Conservation (phyloP, 2,113 vertebrate genomes). For the Pelmatolapia mariae region DNA sequence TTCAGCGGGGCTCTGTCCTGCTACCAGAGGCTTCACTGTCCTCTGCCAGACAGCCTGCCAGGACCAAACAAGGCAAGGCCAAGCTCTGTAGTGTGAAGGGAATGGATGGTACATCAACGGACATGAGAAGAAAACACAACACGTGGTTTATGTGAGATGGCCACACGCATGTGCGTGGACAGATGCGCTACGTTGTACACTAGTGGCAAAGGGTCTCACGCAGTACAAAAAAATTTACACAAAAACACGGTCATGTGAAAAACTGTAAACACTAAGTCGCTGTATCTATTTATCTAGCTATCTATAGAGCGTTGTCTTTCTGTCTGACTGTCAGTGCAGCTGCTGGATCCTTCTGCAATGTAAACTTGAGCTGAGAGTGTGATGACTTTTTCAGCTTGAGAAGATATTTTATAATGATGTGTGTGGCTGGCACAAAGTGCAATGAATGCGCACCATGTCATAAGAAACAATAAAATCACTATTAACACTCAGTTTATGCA, state of each 20-base stretch:
- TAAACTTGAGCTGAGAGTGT: conserved; percentile 52
- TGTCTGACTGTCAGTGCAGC: conserved; percentile 22
- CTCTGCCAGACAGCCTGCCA: conserved; percentile 51
- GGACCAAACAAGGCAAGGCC: conserved; percentile 74
- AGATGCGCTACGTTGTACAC: not conserved
- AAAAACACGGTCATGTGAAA: not conserved
- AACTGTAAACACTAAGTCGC: not conserved
- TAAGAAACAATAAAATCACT: not conserved
- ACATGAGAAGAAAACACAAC: conserved; percentile 9
- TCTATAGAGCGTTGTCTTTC: conserved; percentile 3
- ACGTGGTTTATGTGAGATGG: not conserved
- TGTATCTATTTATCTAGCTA: not conserved
- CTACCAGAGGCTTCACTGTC: conserved; percentile 41
- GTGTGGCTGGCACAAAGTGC: not conserved
- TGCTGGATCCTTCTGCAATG: conserved; percentile 49
- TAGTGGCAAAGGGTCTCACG: not conserved
- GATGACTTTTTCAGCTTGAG: conserved; percentile 46
- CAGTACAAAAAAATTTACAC: not conserved
- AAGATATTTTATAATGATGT: conserved; percentile 31
- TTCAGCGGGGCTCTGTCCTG: conserved; percentile 47
- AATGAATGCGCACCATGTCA: not conserved
- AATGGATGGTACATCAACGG: not conserved
- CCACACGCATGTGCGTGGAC: not conserved
- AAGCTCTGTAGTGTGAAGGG: conserved; percentile 13
- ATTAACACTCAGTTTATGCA: not conserved